Evolutionary conservation across 1,140 invertebrate genomes (phyloP), one percentile per base, ranked within the genome.

Genomic region (Drosophila persimilis): DNA sequence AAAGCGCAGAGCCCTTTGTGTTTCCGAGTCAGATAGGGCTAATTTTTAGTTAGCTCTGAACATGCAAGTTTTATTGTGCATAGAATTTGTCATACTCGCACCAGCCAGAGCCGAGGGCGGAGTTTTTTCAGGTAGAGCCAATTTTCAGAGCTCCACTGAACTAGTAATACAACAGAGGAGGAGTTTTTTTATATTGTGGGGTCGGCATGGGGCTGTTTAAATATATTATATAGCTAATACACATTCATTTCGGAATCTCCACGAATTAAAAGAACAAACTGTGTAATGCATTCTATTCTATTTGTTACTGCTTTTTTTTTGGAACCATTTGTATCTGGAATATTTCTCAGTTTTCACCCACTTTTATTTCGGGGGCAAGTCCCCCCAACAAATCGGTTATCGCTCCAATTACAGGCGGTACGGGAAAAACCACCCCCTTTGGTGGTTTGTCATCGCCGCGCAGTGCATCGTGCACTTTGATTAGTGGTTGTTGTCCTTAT

Each of bases 381-480:
- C 15, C 11, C 17, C 13, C 59, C 29, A 3, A 15, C 29, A 46
- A 35, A 6, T 46, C 9, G 17, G 46, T 29, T 48, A 56, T 17
- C 35, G 43, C 41, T 64, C 66, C 66, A 70, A 67, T 57, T 44
- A 69, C 9, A 41, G 17, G 44, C 26, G 20, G 35, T 26, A 35
- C 26, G 24, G 5, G 26, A 48, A 35, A 53, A 57, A 63, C 53
- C 59, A 31, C 56, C 61, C 72, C 71, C 44, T 50, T 59, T 46
- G 69, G 55, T 51, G 41, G 29, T 47, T 56, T 72, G 69, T 65
- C 22, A 59, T 39, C 48, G 43, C 35, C 48, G 43, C 26, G 47
- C 35, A 72, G 54, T 74, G 59, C 72, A 74, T 60, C 22, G 63
- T 56, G 72, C 57, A 60, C n/a, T 76, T 75, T 76, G 50, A 75